Conservation (phyloP, 1,140 invertebrate genomes). For the Diorhabda elongata region DNA sequence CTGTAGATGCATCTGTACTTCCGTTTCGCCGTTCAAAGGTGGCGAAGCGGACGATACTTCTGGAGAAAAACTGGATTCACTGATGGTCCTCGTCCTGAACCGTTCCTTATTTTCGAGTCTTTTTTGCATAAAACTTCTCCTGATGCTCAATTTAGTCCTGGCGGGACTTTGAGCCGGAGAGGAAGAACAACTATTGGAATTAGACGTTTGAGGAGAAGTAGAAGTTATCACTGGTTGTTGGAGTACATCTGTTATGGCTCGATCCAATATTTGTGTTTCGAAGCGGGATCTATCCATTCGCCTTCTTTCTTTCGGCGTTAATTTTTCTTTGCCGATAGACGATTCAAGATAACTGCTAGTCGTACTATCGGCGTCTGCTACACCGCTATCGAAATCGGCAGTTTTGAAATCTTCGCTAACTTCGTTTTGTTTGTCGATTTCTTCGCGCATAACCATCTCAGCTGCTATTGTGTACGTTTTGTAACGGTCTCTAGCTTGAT, state of each 20-base stretch:
- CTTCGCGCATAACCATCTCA: conserved; percentile 47
- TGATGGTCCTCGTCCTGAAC: conserved; percentile 60
- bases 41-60: conserved; percentile 27
- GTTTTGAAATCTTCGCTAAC: conserved; percentile 11
- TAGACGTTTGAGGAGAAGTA: not conserved
- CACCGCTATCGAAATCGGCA: not conserved
- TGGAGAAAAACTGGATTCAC: conserved; percentile 48
- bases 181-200: conserved; percentile 6
- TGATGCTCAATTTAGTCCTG: conserved; percentile 36
- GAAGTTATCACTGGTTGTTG: conserved; percentile 22
- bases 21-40: conserved; percentile 25
- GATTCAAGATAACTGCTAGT: conserved; percentile 13
- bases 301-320: conserved; percentile 64
- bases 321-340: conserved; percentile 36
- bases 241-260: conserved; percentile 33
- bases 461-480: conserved; percentile 73
- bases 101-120: conserved; percentile 58
- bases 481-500: conserved; percentile 68
- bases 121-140: conserved; percentile 54
- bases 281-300: conserved; percentile 63
- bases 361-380: conserved; percentile 21
- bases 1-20: conserved; percentile 50
- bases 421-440: conserved; percentile 25
- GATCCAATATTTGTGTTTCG: conserved; percentile 61
- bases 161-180: conserved; percentile 27